A percentile compares a stretch with the other conserved stretches of the same genome.
phyloP scores from a whole-genome alignment of 2,797 vertebrate species.

The Acanthurus leucopareius region DNA sequence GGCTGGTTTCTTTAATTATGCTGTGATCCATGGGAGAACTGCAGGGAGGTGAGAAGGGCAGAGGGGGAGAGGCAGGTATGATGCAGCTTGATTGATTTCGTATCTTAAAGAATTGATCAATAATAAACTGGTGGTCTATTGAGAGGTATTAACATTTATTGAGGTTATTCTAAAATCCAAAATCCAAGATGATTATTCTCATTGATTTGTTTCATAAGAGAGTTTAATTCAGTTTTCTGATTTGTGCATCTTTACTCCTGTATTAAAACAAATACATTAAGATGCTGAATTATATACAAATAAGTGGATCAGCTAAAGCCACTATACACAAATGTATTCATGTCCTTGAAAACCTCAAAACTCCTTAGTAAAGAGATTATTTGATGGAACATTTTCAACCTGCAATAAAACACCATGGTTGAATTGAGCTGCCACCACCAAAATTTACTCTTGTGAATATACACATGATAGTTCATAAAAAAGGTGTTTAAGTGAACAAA shows the following conservation, averaged over 20 bases:
- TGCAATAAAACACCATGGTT: not conserved
- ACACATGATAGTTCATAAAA: not conserved
- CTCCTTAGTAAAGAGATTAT: not conserved
- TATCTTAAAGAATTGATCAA: slow-evolving; percentile 57
- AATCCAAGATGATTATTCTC: not conserved
- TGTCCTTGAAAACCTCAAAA: too few species aligned
- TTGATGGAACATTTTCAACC: not conserved
- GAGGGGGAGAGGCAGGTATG: not conserved
- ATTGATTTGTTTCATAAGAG: not conserved
- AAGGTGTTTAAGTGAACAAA: not conserved
- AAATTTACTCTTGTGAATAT: not conserved
- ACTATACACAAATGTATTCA: too few species aligned
- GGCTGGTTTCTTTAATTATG: slow-evolving; percentile 87
- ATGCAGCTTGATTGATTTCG: slow-evolving; percentile 60
- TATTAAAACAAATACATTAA: not conserved
- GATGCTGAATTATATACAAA: not conserved
- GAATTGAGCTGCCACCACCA: not conserved
- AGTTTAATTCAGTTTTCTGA: not conserved
- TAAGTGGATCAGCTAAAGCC: not conserved
- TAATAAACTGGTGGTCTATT: slow-evolving; percentile 22
- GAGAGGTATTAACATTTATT: slow-evolving; percentile 18
- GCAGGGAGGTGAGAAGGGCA: slow-evolving; percentile 45
- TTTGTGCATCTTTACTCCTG: not conserved
- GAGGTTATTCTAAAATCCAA: not conserved
- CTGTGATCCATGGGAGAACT: slow-evolving; percentile 67